A percentile compares a stretch with the other conserved stretches of the same genome.
Conservation (phyloP, 2,113 vertebrate species). For the Microtus oregoni region DNA sequence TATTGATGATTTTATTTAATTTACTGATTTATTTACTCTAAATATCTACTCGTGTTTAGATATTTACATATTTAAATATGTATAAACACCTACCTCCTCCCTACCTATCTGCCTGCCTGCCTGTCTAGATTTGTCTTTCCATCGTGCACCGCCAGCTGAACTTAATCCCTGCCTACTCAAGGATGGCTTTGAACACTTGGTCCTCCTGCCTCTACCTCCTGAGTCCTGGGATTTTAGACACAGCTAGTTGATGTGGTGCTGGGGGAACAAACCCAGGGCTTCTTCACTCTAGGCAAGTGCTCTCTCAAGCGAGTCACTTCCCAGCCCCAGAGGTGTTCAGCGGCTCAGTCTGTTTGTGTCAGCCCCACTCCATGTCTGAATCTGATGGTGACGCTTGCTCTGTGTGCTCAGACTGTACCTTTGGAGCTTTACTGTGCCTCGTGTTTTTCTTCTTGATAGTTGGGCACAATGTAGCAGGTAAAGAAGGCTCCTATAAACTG, state of each 20-base stretch:
- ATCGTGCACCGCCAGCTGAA: not conserved
- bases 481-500: not conserved
- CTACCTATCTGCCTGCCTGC: not conserved
- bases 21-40: not conserved
- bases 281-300: not conserved
- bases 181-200: not conserved
- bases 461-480: not conserved
- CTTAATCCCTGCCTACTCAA: not conserved
- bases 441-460: not conserved
- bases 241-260: too few species aligned
- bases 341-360: not conserved
- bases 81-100: not conserved
- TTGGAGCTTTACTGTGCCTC: not conserved
- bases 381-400: constrained; percentile 19
- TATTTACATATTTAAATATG: too few species aligned
- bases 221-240: not conserved
- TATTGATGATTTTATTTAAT: not conserved
- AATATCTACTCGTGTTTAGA: not conserved
- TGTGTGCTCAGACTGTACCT: not conserved
- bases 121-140: too few species aligned
- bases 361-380: not conserved
- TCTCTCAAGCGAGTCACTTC: too few species aligned
- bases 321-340: not conserved
- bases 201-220: not conserved
- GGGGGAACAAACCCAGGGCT: not conserved